A percentile compares a stretch with the other conserved stretches of the same genome.
Evolutionary conservation across 1,140 invertebrate genomes (phyloP).

Genomic region (Aphelenchoides fujianensis): DNA sequence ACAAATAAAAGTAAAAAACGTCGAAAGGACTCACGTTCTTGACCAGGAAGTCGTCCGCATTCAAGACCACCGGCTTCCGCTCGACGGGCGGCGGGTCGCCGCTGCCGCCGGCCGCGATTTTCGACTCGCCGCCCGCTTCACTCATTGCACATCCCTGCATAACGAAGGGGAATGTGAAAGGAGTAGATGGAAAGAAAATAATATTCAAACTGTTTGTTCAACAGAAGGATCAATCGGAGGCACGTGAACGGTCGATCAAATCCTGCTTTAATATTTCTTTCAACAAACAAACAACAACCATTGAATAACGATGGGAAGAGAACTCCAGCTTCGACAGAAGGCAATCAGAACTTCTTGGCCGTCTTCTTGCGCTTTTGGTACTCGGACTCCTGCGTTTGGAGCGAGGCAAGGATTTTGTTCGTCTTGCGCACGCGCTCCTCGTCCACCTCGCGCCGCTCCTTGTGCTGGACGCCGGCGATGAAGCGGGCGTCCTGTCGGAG

Average conservation of each 20-base stretch:
- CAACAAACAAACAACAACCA: slow-evolving; percentile 10
- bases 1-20: not conserved
- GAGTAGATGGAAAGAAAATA: too few relatives aligned
- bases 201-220: not conserved
- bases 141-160: too few relatives aligned
- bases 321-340: not conserved
- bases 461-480: slow-evolving; percentile 15
- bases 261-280: not conserved
- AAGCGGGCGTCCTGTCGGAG: slow-evolving; percentile 10
- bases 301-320: too few relatives aligned
- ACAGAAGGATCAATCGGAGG: too few relatives aligned
- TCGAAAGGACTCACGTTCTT: slow-evolving; percentile 31
- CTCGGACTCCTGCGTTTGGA: slow-evolving; percentile 19
- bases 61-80: not conserved
- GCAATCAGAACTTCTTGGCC: slow-evolving; percentile 10
- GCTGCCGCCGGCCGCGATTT: not conserved
- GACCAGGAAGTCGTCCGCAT: slow-evolving; percentile 24
- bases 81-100: not conserved
- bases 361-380: slow-evolving; percentile 21
- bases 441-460: not conserved
- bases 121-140: too few relatives aligned
- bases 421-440: slow-evolving; percentile 12
- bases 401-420: slow-evolving; percentile 9
- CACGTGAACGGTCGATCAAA: too few relatives aligned
- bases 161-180: too few relatives aligned